A percentile compares a stretch with the other conserved stretches of the same genome.
Evolutionary conservation across 2,888 invertebrate genomes (phyloP).

Genomic region (Limnephilus lunatus): DNA sequence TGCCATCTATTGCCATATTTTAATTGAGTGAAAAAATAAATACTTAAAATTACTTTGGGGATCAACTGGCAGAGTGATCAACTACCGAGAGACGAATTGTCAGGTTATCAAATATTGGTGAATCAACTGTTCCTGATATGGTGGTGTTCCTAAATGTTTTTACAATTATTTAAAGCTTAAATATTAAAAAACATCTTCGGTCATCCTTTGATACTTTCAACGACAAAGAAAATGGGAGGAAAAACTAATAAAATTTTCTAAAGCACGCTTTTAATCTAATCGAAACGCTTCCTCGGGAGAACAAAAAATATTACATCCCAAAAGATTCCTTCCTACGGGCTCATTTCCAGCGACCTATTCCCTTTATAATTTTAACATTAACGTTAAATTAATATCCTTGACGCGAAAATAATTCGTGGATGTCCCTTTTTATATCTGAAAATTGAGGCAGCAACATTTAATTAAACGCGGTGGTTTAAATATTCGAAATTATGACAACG

Average conservation of each 20-base stretch:
- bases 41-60: too few relatives aligned
- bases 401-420: constrained; percentile 54
- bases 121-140: too few relatives aligned
- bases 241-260: constrained; percentile 58
- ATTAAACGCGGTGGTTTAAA: constrained; percentile 31
- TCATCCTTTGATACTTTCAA: not conserved
- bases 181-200: not conserved
- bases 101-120: too few relatives aligned
- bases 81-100: too few relatives aligned
- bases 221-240: constrained; percentile 31
- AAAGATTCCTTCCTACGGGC: constrained; percentile 51
- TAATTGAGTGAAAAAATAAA: too few relatives aligned
- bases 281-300: constrained; percentile 58
- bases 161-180: not conserved
- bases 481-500: constrained; percentile 13
- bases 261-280: constrained; percentile 62
- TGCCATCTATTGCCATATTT: too few relatives aligned
- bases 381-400: constrained; percentile 63
- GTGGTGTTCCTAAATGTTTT: not conserved
- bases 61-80: too few relatives aligned
- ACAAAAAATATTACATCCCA: constrained; percentile 51
- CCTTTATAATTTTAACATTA: constrained; percentile 59
- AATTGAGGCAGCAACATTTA: constrained; percentile 43
- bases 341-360: constrained; percentile 59
- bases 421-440: constrained; percentile 35